Evolutionary conservation across 2,113 vertebrate genomes (phyloP).

Genomic region (Percina caprodes): DNA sequence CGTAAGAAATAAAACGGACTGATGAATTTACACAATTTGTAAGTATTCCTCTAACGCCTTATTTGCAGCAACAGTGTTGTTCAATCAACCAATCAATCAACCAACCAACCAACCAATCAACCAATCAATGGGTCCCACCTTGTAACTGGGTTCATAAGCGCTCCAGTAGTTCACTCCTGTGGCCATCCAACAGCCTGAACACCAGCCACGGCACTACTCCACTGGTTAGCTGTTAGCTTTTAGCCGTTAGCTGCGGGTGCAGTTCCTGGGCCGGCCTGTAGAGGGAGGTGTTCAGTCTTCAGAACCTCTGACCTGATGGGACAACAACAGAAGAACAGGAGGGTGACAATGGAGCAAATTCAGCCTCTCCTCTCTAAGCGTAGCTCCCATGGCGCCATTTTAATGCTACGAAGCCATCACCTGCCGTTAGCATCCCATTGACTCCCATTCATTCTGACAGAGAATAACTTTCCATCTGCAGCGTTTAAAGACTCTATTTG

Average conservation of each 20-base stretch:
- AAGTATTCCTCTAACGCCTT: too few species aligned
- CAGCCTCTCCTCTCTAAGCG: too few species aligned
- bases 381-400: too few species aligned
- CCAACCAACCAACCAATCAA: background rate
- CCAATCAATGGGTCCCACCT: conserved; percentile 47
- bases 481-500: too few species aligned
- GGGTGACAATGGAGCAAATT: too few species aligned
- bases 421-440: too few species aligned
- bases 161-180: conserved; percentile 68
- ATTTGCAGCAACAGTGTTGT: too few species aligned
- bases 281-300: conserved; percentile 2
- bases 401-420: too few species aligned
- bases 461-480: too few species aligned
- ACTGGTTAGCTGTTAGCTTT: background rate
- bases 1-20: background rate
- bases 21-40: too few species aligned
- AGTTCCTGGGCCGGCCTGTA: background rate
- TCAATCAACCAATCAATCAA: background rate
- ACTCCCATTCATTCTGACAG: too few species aligned
- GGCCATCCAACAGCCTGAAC: conserved; percentile 64
- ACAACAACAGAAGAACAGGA: background rate
- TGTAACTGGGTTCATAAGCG: conserved; percentile 68
- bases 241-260: background rate
- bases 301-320: background rate
- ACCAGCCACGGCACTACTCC: background rate